Evolutionary conservation across 1,140 invertebrate genomes (phyloP).

Genomic region (Drosophila tropicalis): DNA sequence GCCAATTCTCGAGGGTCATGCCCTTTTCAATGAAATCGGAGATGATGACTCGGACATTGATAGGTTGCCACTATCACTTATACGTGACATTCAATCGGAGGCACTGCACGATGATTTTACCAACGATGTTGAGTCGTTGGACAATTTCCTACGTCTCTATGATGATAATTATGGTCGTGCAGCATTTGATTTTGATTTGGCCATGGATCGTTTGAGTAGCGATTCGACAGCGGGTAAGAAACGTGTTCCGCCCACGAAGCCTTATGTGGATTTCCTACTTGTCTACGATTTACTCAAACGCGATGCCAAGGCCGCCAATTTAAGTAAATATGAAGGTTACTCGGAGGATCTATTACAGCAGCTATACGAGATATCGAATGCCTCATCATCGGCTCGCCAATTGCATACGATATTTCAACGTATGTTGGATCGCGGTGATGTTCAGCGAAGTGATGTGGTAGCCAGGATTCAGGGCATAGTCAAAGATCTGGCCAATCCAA

Average conservation of each 20-base stretch:
- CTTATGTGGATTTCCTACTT: slow-evolving; percentile 80
- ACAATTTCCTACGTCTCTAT: slow-evolving; percentile 80
- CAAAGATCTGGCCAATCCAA: slow-evolving; percentile 77
- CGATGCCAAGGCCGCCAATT: slow-evolving; percentile 78
- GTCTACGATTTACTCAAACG: slow-evolving; percentile 82
- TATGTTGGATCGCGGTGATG: slow-evolving; percentile 74
- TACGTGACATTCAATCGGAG: slow-evolving; percentile 76
- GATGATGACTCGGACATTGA: slow-evolving; percentile 72
- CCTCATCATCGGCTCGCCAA: slow-evolving; percentile 66
- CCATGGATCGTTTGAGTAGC: slow-evolving; percentile 78
- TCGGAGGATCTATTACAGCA: slow-evolving; percentile 71
- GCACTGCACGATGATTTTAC: slow-evolving; percentile 69
- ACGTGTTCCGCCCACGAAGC: slow-evolving; percentile 79
- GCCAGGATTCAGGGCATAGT: slow-evolving; percentile 72
- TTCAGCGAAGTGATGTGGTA: slow-evolving; percentile 79
- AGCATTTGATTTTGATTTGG: slow-evolving; percentile 68
- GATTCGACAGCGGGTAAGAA: slow-evolving; percentile 81
- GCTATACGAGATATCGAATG: slow-evolving; percentile 63
- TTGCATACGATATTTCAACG: slow-evolving; percentile 70
- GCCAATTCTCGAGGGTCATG: slow-evolving; percentile 55
- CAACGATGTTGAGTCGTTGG: slow-evolving; percentile 77
- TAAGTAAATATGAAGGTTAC: slow-evolving; percentile 81
- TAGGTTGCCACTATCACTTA: slow-evolving; percentile 66
- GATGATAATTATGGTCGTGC: slow-evolving; percentile 81
- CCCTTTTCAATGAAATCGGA: slow-evolving; percentile 66